Percentiles rank a stretch among this genome's conserved stretches.
phyloP scores from a whole-genome alignment of 2,113 vertebrate genomes.

The Malurus cyaneus region DNA sequence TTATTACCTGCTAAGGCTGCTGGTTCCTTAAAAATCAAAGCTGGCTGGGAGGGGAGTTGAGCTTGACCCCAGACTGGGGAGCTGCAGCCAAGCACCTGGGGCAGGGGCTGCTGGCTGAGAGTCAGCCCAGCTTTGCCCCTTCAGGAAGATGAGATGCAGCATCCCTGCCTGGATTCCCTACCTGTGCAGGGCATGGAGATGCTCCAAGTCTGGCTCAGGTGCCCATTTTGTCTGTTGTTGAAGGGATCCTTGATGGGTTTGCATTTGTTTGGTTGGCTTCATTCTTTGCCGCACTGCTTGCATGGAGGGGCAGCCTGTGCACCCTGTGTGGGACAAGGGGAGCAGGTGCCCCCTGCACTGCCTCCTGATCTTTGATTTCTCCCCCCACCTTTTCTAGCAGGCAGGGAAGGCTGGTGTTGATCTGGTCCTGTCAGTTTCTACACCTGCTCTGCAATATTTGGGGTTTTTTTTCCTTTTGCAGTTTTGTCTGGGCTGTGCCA shows the following conservation, averaged over 20 bases:
- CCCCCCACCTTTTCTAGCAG: not conserved
- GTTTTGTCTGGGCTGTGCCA: not conserved
- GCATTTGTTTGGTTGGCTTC: not conserved
- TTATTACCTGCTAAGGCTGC: not conserved
- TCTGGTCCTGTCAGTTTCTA: not conserved
- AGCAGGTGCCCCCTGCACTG: not conserved
- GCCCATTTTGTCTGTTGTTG: not conserved
- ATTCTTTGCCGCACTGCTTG: not conserved
- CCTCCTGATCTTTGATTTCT: not conserved
- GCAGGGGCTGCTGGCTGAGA: not conserved
- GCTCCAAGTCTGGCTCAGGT: not conserved
- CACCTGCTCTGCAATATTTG: not conserved
- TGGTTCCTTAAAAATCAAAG: not conserved
- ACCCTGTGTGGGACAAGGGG: not conserved
- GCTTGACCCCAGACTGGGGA: not conserved
- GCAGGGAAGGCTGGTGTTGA: not conserved
- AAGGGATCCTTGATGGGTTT: not conserved
- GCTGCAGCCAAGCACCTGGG: not conserved
- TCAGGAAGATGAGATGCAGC: not conserved
- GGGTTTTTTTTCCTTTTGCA: not conserved
- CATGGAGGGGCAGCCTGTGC: not conserved
- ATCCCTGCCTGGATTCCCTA: not conserved
- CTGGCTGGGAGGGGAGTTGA: not conserved
- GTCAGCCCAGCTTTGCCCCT: not conserved
- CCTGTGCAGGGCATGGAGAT: not conserved